Evolutionary conservation across 1,140 invertebrate species (phyloP).

Genomic region (Tribolium castaneum): DNA sequence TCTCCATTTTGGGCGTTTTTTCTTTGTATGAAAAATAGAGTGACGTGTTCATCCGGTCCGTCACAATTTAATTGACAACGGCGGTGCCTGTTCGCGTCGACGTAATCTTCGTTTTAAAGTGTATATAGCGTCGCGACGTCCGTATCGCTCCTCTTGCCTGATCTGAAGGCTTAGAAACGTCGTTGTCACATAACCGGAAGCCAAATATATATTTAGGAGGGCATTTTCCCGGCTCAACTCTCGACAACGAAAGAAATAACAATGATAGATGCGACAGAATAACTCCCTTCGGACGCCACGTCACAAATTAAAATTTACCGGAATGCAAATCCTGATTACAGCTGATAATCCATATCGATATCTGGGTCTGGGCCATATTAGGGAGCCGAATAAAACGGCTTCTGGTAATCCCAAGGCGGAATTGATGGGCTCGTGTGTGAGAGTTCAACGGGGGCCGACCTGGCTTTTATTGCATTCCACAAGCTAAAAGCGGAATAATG

Average conservation of each 20-base stretch:
- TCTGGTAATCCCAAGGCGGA: neutral
- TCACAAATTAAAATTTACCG: neutral
- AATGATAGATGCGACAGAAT: neutral
- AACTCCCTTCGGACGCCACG: neutral
- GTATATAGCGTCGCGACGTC: slow-evolving; percentile 20
- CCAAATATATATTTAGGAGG: slow-evolving; percentile 25
- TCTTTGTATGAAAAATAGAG: neutral
- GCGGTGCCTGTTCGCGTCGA: neutral
- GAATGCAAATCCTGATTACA: neutral
- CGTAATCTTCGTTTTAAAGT: slow-evolving; percentile 20
- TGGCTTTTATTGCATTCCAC: neutral
- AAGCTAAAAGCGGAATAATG: neutral
- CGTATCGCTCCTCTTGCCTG: neutral
- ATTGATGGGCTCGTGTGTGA: neutral
- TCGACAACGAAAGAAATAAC: slow-evolving; percentile 1
- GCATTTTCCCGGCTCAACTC: neutral
- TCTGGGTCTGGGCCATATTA: neutral
- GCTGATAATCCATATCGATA: slow-evolving; percentile 5
- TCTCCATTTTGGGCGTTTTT: neutral
- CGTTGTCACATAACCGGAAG: slow-evolving; percentile 21
- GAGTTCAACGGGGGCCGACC: neutral
- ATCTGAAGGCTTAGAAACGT: slow-evolving; percentile 3
- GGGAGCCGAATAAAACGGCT: neutral
- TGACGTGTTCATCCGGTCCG: neutral
- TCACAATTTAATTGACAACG: slow-evolving; percentile 8